Evolutionary conservation across 2,797 vertebrate genomes (phyloP), one percentile per base, ranked within the genome.

Genomic region (Urocyon cinereoargenteus): DNA sequence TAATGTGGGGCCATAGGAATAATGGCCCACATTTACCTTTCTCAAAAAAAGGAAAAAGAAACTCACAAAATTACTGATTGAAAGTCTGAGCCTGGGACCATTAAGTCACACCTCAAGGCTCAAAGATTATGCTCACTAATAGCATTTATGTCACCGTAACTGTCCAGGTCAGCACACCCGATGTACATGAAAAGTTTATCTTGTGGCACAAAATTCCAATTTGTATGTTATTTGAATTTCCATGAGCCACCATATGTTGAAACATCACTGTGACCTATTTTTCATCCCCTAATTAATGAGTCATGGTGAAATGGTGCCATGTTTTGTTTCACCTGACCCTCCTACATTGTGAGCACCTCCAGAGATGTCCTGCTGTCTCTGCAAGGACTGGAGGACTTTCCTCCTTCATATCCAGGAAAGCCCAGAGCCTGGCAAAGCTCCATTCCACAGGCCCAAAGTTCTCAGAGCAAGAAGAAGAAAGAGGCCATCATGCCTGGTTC

Each of bases 21-120:
- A 92, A 94, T 55, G 82, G 87, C 19, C 72, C 75, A 57, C 49
- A 24, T 78, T 97, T 55, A 70, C 64, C 73, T 86, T 84, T 73
- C 94, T 83, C 21, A 45, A 62, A 91, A 59, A 75, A 28, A n/a
- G 62, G 5, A 34, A 53, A 26, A 26, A 61, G 49, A 36, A 9
- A 13, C 19, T 87, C 68, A n/a, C 62, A n/a, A 77, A 87, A 77
- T 66, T 14, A 88, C 40, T n/a, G 55, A 31, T 21, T 64, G 16
- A 5, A 53, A 75, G 40, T 19, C 75, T 70, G 34, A 16, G 51
- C 89, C 77, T 36, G 36, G 66, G 34, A 51, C 73, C 62, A 28
- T n/a, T 40, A 91, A 77, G 68, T 90, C 81, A 55, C 24, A 85
- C 53, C 62, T 82, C n/a, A 28, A 49, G 55, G 64, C 31, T 81